phyloP scores from a whole-genome alignment of 2,113 vertebrate genomes.

The Epinephelus cyanopodus region DNA sequence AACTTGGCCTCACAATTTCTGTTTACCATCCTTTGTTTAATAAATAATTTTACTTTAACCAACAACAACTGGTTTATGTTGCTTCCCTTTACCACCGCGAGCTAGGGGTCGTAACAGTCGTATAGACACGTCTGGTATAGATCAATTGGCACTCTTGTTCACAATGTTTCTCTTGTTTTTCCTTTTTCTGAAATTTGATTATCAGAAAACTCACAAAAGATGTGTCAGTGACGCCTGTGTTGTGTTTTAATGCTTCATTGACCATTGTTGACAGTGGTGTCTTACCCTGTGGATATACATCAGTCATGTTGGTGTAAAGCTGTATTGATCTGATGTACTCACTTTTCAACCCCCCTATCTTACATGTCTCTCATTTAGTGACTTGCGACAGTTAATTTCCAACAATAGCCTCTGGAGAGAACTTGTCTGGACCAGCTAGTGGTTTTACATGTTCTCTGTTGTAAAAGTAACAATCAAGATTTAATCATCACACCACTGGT shows the following conservation, averaged over 20 bases:
- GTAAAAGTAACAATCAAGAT: neutral
- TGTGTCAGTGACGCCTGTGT: neutral
- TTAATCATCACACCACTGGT: neutral
- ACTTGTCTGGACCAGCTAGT: neutral
- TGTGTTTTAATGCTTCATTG: constrained; percentile 1
- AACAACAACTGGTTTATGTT: too few species aligned
- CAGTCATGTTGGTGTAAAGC: constrained; percentile 25
- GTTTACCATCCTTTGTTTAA: too few species aligned
- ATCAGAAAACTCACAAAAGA: neutral
- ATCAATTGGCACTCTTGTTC: too few species aligned
- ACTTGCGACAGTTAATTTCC: neutral
- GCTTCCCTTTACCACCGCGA: too few species aligned
- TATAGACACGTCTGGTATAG: neutral
- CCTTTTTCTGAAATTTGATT: neutral
- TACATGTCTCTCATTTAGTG: constrained; percentile 1
- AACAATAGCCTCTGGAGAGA: neutral
- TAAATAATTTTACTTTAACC: too few species aligned
- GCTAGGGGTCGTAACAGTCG: too few species aligned
- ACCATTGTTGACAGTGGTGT: neutral
- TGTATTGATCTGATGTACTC: constrained; percentile 2
- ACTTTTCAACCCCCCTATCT: neutral
- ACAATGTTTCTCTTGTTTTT: neutral
- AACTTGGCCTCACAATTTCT: too few species aligned
- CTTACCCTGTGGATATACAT: constrained; percentile 5
- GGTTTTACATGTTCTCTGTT: neutral